Conservation (phyloP, 2,888 invertebrate genomes). For the Tenthredo livida region DNA sequence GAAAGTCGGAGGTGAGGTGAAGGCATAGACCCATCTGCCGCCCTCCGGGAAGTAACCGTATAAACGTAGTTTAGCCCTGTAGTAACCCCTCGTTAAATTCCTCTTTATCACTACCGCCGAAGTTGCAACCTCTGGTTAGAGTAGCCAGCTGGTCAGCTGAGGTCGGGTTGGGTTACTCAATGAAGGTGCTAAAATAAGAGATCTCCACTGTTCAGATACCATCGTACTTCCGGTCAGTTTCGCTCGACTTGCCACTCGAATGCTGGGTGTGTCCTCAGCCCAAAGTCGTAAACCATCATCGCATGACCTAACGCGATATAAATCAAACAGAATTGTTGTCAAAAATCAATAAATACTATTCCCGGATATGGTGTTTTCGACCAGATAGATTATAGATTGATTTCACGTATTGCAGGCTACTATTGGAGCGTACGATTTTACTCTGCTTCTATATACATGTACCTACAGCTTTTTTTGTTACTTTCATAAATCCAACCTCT, state of each 20-base stretch:
- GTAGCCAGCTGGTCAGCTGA: constrained; percentile 49
- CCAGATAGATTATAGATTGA: constrained; percentile 15
- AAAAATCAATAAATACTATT: constrained; percentile 66
- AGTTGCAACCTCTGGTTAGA: constrained; percentile 57
- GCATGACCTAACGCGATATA: constrained; percentile 61
- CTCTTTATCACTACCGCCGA: constrained; percentile 66
- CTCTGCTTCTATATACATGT: neutral
- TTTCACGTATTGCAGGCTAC: neutral
- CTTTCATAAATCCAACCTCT: constrained; percentile 2
- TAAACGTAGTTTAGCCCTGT: constrained; percentile 66
- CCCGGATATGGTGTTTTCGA: constrained; percentile 37
- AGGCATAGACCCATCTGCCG: constrained; percentile 46
- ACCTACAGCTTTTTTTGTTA: neutral
- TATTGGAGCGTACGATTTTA: neutral
- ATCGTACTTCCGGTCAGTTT: constrained; percentile 54
- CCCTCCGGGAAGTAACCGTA: constrained; percentile 60
- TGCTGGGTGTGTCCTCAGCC: constrained; percentile 2
- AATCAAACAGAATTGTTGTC: constrained; percentile 67
- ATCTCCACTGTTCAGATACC: constrained; percentile 54
- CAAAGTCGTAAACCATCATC: constrained; percentile 45
- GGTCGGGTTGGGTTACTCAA: constrained; percentile 55
- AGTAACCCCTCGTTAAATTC: constrained; percentile 72
- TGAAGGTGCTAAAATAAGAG: constrained; percentile 63
- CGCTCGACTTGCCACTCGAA: constrained; percentile 7
- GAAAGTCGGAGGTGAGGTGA: constrained; percentile 24